phyloP scores from a whole-genome alignment of 2,113 vertebrate species.

The Grammomys dolichurus region DNA sequence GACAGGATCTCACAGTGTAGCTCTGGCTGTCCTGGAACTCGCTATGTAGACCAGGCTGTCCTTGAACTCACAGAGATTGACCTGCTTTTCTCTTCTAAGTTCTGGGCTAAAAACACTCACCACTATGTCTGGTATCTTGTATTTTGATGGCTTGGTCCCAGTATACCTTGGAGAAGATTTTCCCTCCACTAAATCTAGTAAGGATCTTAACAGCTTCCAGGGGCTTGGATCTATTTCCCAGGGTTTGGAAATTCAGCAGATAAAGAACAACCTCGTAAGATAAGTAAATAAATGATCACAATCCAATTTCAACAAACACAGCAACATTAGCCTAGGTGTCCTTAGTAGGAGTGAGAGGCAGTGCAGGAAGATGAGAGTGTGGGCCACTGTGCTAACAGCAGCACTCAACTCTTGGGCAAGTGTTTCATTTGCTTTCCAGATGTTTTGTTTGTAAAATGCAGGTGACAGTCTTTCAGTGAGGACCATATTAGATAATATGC shows the following conservation, averaged over 20 bases:
- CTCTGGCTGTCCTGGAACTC: not conserved
- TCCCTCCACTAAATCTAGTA: not conserved
- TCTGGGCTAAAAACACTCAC: not conserved
- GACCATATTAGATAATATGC: not conserved
- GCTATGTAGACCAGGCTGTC: not conserved
- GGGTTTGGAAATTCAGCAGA: not conserved
- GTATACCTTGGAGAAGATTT: not conserved
- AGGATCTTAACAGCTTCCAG: not conserved
- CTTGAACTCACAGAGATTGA: not conserved
- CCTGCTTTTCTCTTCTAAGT: not conserved
- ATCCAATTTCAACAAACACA: not conserved
- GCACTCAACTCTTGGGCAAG: not conserved
- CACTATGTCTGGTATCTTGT: not conserved
- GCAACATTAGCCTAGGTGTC: not conserved
- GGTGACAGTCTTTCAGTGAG: not conserved
- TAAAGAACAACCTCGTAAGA: not conserved
- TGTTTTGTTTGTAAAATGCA: slow-evolving; percentile 10
- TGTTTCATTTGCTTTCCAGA: not conserved
- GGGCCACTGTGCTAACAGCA: not conserved
- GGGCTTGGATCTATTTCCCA: not conserved
- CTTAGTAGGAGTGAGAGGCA: not conserved
- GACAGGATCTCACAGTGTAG: not conserved
- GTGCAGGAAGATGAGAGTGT: not conserved
- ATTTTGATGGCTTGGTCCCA: not conserved
- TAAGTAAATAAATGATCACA: not conserved